Percentiles rank a stretch among this genome's conserved stretches.
These are phyloP conservation scores for Eciton burchellii DNA, from an alignment of 1,140 invertebrate genomes.

Conservation along the genomic window DNA sequence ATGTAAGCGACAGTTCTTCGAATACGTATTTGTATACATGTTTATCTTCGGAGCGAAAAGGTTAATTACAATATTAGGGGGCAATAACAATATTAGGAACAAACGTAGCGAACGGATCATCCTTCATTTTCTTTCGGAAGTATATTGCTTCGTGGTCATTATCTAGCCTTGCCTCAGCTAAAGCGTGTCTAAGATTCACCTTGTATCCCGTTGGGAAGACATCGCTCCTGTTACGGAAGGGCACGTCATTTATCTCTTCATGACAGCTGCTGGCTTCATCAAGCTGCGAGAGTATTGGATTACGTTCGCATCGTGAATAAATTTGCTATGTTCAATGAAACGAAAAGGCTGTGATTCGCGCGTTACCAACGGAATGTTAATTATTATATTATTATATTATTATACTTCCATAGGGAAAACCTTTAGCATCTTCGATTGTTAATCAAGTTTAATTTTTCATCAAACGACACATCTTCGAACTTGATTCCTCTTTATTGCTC, in stretches of 20 bases:
- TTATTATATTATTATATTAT: no score
- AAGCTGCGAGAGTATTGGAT: no score
- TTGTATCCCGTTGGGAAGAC: background rate
- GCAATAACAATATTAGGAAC: constrained; percentile 1
- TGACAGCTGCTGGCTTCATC: background rate
- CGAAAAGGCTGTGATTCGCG: background rate
- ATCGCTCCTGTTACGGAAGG: background rate
- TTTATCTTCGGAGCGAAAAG: no score
- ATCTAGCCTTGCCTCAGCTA: background rate
- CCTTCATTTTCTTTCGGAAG: background rate
- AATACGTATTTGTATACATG: no score
- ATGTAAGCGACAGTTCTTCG: no score
- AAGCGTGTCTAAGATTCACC: background rate
- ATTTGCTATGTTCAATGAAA: background rate
- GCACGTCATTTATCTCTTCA: constrained; percentile 14
- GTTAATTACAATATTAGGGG: no score
- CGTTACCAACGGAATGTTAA: background rate
- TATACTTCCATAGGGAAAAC: no score
- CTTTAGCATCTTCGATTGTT: no score
- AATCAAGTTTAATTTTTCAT: no score
- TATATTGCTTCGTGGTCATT: background rate
- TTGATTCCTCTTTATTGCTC: no score
- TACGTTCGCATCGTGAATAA: background rate
- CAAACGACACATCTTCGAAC: no score
- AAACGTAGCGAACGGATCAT: background rate